Evolutionary conservation across 2,113 vertebrate species (phyloP), one percentile per base, ranked within the genome.

Genomic region (Thinocorus orbignyianus): DNA sequence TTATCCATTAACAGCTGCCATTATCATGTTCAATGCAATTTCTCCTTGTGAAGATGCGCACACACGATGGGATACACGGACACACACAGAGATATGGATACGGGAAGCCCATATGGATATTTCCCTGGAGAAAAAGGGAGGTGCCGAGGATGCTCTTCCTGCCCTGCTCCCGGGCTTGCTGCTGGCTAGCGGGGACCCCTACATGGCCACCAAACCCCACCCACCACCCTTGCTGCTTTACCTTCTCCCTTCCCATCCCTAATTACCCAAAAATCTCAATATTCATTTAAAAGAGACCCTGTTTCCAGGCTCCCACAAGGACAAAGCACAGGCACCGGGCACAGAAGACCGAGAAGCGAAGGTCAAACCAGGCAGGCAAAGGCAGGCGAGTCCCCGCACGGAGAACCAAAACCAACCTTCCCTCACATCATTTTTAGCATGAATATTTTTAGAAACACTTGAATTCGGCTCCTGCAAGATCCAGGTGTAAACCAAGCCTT

Each of bases 1-100:
- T 61, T 6, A 1, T 6, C 30, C 54, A 0, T 1, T 33, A 41
- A 1, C 7, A 0, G 41, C 88, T 31, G 55, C 74, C 1, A 0
- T 12, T 6, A 1, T 1, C 0, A 7, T 0, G 3, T 1, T 48
- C 23, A 2, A 49, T 7, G 1, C 18, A 0, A 0, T n/a, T 51
- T 15, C 69, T 30, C 41, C 64, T 25, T 3, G 4, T 37, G 61
- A 6, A 41, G 48, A 15, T 0, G 1, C 0, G 0, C 20, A 5
- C 24, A 0, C 26, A 1, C 11, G 3, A 4, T 0, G 58, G 61
- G 60, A 37, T 10, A 4, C 20, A 2, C 51, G 3, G 7, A 54
- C 46, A 8, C 62, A 1, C 0, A 10, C 17, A 1, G 5, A 7
- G 2, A 0, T 19, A 6, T 0, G 86, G 70, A 17, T 9, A 17